These are phyloP conservation scores for Masticophis lateralis DNA, from an alignment of 2,797 vertebrate genomes.

Conservation along the genomic window DNA sequence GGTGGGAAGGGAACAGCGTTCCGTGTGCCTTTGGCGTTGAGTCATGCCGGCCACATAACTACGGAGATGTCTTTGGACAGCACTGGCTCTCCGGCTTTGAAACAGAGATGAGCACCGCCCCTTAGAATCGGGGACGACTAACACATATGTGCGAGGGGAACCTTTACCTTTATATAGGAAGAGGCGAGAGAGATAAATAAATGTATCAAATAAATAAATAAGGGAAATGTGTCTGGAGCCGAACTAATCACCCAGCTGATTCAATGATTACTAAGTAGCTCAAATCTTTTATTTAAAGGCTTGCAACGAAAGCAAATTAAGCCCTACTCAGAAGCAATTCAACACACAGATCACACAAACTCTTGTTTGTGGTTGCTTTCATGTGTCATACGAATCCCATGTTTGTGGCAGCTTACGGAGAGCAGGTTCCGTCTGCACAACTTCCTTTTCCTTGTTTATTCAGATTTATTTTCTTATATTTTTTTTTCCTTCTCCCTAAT, in stretches of 20 bases:
- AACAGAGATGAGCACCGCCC: too few relatives aligned
- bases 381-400: neutral
- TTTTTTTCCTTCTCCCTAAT: accelerated
- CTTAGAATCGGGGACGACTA: too few relatives aligned
- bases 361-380: neutral
- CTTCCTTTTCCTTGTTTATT: neutral
- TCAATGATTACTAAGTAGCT: neutral
- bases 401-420: neutral
- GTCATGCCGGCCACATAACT: too few relatives aligned
- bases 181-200: neutral
- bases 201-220: neutral
- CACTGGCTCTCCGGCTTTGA: too few relatives aligned
- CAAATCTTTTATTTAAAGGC: neutral
- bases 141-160: too few relatives aligned
- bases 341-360: neutral
- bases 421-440: neutral
- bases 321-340: neutral
- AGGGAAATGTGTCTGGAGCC: neutral
- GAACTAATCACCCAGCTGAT: neutral
- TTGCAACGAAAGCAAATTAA: neutral
- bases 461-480: neutral
- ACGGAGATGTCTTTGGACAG: too few relatives aligned
- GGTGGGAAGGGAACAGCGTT: too few relatives aligned
- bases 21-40: too few relatives aligned
- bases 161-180: neutral